phyloP scores from a whole-genome alignment of 1,140 invertebrate species.

The Pogonomyrmex californicus region DNA sequence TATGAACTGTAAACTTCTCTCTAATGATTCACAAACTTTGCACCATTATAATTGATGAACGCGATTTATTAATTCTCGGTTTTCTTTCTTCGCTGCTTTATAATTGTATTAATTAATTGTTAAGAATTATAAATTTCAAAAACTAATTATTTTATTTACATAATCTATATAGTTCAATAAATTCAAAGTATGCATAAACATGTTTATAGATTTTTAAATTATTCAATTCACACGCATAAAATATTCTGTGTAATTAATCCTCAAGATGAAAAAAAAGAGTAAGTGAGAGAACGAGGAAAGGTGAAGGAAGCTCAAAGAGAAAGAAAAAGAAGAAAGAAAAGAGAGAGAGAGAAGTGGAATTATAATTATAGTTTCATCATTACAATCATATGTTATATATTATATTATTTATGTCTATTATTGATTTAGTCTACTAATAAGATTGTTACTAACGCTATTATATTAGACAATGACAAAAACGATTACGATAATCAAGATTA shows the following conservation, averaged over 20 bases:
- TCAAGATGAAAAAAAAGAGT: too few relatives aligned
- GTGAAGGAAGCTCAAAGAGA: background rate
- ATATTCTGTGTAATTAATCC: background rate
- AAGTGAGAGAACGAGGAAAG: background rate
- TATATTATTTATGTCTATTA: background rate
- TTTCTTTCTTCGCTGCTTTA: constrained; percentile 18
- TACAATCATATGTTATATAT: background rate
- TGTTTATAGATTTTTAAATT: constrained; percentile 1
- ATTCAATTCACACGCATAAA: background rate
- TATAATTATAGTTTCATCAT: background rate
- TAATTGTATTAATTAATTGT: background rate
- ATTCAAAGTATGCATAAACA: background rate
- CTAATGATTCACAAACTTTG: constrained; percentile 59
- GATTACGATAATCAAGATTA: constrained; percentile 9
- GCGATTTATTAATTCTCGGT: background rate
- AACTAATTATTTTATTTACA: background rate
- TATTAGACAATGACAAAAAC: background rate
- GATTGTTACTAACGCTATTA: background rate
- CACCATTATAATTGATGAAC: constrained; percentile 35
- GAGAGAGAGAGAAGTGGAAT: background rate
- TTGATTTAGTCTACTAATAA: constrained; percentile 1
- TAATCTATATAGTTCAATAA: background rate
- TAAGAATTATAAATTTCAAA: background rate
- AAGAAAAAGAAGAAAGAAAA: background rate
- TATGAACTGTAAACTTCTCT: constrained; percentile 63